Percentiles rank a stretch among this genome's conserved stretches.
These are phyloP conservation scores for Gymnopithys bicolor DNA, from an alignment of 2,797 vertebrate species.

Conservation along the genomic window DNA sequence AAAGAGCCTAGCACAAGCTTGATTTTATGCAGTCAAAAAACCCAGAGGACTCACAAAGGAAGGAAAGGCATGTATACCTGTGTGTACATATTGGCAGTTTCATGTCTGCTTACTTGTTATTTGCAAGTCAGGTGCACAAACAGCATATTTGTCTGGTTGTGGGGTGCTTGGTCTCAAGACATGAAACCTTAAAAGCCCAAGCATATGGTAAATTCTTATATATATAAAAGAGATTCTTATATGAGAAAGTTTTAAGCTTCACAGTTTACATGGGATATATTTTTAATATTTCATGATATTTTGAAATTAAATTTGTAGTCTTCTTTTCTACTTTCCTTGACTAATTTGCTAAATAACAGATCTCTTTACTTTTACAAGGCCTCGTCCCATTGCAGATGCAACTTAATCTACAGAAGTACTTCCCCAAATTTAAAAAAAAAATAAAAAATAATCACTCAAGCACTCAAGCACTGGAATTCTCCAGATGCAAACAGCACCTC, in stretches of 20 bases:
- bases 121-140: background rate
- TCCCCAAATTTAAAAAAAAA: no score
- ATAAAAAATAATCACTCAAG: no score
- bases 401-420: no score
- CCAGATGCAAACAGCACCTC: no score
- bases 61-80: background rate
- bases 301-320: background rate
- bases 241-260: background rate
- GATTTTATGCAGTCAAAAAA: background rate
- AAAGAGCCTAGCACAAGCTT: background rate
- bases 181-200: background rate
- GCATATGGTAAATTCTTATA: background rate
- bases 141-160: background rate
- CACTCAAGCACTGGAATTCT: no score
- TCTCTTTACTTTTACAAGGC: no score
- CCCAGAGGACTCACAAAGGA: background rate
- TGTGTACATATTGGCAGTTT: background rate
- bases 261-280: background rate
- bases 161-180: background rate
- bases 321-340: background rate
- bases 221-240: background rate
- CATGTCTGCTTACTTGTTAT: background rate
- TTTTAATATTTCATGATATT: background rate
- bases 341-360: background rate
- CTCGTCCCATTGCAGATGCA: no score